Evolutionary conservation across 1,140 invertebrate genomes (phyloP).

Genomic region (Holotrichia oblita): DNA sequence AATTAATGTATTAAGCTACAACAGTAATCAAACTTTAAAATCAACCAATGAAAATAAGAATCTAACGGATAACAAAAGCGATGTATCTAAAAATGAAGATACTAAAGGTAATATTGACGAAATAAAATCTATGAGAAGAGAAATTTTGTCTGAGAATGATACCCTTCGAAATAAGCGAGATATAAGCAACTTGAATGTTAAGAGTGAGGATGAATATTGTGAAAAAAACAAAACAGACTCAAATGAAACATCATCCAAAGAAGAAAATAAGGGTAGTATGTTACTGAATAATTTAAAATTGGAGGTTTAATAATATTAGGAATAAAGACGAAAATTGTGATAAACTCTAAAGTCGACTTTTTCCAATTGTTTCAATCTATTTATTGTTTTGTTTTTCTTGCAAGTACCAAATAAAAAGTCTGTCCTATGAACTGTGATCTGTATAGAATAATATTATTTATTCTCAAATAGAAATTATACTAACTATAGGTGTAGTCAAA

Average conservation of each 20-base stretch:
- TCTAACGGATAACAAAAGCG: slow-evolving; percentile 8
- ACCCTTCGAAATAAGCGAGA: background rate
- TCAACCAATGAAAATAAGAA: background rate
- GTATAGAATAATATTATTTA: slow-evolving; percentile 42
- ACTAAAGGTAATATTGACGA: slow-evolving; percentile 15
- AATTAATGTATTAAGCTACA: background rate
- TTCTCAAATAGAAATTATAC: background rate
- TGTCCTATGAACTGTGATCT: slow-evolving; percentile 29
- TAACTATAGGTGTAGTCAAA: no score
- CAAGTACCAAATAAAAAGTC: slow-evolving; percentile 36
- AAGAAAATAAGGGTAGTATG: background rate
- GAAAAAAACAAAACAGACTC: background rate
- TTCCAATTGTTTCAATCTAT: background rate
- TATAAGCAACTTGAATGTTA: background rate
- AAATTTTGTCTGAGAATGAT: slow-evolving; percentile 41
- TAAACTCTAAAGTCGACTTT: background rate
- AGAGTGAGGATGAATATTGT: background rate
- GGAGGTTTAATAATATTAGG: background rate
- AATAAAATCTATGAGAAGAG: slow-evolving; percentile 41
- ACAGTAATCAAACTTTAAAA: no score
- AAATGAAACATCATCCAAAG: background rate
- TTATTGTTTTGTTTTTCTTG: background rate
- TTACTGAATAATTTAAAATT: background rate
- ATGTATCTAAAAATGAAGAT: slow-evolving; percentile 14
- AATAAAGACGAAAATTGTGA: background rate